A percentile compares a stretch with the other conserved stretches of the same genome.
These are phyloP conservation scores for Chymomyza costata DNA, from an alignment of 1,140 invertebrate genomes.

Conservation along the genomic window DNA sequence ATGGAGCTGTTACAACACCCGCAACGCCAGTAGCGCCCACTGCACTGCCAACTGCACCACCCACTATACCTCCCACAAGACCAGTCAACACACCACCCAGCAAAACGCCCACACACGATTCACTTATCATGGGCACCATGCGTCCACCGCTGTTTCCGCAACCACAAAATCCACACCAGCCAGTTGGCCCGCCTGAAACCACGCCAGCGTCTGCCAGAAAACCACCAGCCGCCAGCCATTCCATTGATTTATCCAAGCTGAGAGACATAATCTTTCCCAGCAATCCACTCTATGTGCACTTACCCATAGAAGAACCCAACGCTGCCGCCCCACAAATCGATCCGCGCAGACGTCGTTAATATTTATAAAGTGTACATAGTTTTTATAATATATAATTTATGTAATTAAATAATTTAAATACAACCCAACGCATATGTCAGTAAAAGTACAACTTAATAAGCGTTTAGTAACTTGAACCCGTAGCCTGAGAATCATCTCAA, in stretches of 20 bases:
- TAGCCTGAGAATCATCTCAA: slow-evolving; percentile 1
- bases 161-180: neutral
- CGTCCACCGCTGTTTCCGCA: slow-evolving; percentile 25
- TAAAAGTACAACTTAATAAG: too few species aligned
- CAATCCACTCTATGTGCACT: slow-evolving; percentile 18
- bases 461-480: slow-evolving; percentile 1
- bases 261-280: slow-evolving; percentile 40
- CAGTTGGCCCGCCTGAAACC: neutral
- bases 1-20: neutral
- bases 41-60: slow-evolving; percentile 1
- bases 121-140: slow-evolving; percentile 40
- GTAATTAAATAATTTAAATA: neutral
- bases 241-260: slow-evolving; percentile 12
- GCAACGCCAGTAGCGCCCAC: neutral
- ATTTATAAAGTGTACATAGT: too few species aligned
- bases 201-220: neutral
- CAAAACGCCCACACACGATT: neutral
- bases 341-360: slow-evolving; percentile 25
- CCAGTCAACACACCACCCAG: slow-evolving; percentile 5
- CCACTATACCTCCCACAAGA: slow-evolving; percentile 9
- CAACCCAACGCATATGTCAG: neutral
- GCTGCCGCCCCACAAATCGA: slow-evolving; percentile 20
- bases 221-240: neutral
- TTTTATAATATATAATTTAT: too few species aligned
- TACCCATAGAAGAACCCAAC: too few species aligned